These are phyloP conservation scores for Xanthorhoe spadicearia DNA, from an alignment of 2,888 invertebrate species.

Conservation along the genomic window DNA sequence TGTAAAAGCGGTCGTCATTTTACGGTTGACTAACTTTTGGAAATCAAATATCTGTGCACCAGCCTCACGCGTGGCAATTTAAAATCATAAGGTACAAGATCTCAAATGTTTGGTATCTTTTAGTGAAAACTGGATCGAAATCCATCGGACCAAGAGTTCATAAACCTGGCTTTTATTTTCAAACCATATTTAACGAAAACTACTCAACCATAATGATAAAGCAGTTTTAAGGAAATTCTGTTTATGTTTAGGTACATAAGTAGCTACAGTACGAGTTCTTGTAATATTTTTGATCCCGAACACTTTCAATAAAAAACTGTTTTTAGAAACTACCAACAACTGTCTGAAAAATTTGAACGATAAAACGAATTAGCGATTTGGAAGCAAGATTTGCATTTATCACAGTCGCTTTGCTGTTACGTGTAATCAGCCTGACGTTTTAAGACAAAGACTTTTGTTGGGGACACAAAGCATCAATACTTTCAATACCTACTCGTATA, in stretches of 20 bases:
- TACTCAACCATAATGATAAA: too few species aligned
- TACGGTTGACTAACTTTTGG: neutral
- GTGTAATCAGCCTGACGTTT: too few species aligned
- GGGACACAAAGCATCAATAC: neutral
- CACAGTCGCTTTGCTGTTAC: too few species aligned
- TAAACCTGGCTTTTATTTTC: neutral
- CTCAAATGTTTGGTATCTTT: neutral
- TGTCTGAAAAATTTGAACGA: too few species aligned
- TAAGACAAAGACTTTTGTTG: neutral
- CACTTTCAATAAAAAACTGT: too few species aligned
- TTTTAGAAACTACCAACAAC: too few species aligned
- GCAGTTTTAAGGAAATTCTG: too few species aligned
- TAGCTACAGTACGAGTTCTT: too few species aligned
- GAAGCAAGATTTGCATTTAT: too few species aligned
- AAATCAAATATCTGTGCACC: neutral
- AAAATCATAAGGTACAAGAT: neutral
- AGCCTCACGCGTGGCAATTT: neutral
- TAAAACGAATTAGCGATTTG: too few species aligned
- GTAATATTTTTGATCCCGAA: too few species aligned
- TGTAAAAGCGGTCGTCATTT: neutral
- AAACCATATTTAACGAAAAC: neutral
- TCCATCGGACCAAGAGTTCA: neutral
- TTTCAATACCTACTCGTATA: slow-evolving; percentile 14
- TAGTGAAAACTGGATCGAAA: neutral
- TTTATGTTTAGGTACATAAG: too few species aligned